Conservation (phyloP, 2,888 invertebrate genomes). For the Orchesellides sinensis region DNA sequence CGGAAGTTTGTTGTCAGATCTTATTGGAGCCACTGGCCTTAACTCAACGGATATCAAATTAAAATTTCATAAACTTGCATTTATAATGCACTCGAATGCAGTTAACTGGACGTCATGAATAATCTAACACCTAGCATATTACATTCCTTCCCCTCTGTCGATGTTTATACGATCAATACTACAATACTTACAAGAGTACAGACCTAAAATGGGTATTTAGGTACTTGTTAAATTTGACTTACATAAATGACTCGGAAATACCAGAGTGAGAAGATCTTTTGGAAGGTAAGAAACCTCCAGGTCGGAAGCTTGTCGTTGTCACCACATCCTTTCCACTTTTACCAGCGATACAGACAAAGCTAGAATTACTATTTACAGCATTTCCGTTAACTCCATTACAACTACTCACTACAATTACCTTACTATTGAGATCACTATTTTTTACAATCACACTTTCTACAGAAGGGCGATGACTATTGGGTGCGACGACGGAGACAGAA, state of each 20-base stretch:
- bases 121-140: no score
- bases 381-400: not conserved
- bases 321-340: constrained; percentile 35
- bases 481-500: not conserved
- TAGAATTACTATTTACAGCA: not conserved
- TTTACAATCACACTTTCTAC: not conserved
- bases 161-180: no score
- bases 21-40: no score
- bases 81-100: no score
- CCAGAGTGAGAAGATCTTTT: not conserved
- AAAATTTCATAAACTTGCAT: no score
- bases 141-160: no score
- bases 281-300: not conserved
- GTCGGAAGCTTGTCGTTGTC: not conserved
- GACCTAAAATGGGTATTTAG: no score
- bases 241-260: constrained; percentile 54
- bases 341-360: constrained; percentile 34
- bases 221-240: constrained; percentile 1
- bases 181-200: no score
- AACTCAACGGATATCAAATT: no score
- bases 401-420: no score
- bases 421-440: constrained; percentile 19
- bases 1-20: no score
- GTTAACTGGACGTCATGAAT: no score
- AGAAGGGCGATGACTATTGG: not conserved